Conservation (phyloP, 37 sponge, comb jelly and placozoan species). For the Amphimedon queenslandica region DNA sequence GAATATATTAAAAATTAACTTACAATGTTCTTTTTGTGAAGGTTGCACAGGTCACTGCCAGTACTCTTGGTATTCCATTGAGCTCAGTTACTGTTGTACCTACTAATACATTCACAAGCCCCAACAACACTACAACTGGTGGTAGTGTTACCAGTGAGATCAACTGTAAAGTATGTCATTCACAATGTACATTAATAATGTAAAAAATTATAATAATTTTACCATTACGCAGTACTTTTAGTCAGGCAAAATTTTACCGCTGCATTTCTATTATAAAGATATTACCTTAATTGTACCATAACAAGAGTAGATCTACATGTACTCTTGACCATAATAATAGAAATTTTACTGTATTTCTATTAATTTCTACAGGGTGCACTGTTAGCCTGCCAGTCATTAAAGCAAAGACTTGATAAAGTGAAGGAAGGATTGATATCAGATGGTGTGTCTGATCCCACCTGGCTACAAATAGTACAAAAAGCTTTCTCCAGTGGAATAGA, state of each 20-base stretch:
- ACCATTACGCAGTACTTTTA: neutral
- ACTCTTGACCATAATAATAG: too few relatives aligned
- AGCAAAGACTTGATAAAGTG: constrained; percentile 47
- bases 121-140: too few relatives aligned
- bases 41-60: constrained; percentile 80
- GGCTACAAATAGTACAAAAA: constrained; percentile 22
- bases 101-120: too few relatives aligned
- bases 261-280: too few relatives aligned
- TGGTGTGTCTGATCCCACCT: constrained; percentile 17
- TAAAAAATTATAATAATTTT: too few relatives aligned
- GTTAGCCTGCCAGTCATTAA: constrained; percentile 53
- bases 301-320: too few relatives aligned
- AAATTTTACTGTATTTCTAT: neutral
- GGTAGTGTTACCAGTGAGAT: too few relatives aligned
- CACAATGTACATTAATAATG: neutral
- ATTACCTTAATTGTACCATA: too few relatives aligned
- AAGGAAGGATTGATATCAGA: constrained; percentile 5
- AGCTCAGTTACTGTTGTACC: constrained; percentile 50
- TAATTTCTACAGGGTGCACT: constrained; percentile 34
- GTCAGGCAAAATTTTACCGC: neutral
- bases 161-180: too few relatives aligned
- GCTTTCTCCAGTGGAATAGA: constrained; percentile 26
- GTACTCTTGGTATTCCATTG: constrained; percentile 59
- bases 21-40: neutral
- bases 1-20: too few relatives aligned